These are phyloP conservation scores for Neopipo cinnamomea DNA, from an alignment of 2,113 vertebrate genomes.

Conservation along the genomic window DNA sequence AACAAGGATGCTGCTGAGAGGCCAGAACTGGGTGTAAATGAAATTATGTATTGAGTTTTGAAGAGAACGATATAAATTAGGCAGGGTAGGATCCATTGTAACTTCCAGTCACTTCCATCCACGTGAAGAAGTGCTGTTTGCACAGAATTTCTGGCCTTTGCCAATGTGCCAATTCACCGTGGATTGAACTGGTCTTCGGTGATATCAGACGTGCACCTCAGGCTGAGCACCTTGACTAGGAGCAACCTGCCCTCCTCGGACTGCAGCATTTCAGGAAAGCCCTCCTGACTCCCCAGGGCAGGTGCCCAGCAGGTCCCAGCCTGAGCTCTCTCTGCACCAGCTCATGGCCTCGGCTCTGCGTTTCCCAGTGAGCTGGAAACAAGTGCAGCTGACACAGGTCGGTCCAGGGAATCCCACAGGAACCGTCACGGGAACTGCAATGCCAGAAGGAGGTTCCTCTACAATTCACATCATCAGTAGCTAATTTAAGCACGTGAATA, in stretches of 20 bases:
- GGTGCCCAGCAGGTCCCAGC: neutral
- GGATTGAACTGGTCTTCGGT: neutral
- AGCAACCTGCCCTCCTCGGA: neutral
- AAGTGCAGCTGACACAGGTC: neutral
- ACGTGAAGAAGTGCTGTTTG: neutral
- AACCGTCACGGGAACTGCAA: neutral
- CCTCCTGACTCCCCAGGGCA: neutral
- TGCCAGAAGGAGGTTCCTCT: neutral
- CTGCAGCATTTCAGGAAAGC: neutral
- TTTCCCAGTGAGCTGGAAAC: neutral
- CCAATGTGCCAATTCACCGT: too few relatives aligned
- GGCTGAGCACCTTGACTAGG: neutral
- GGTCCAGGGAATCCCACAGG: neutral
- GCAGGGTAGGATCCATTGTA: neutral
- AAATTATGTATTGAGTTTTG: neutral
- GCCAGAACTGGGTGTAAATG: neutral
- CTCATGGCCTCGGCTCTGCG: fast-evolving
- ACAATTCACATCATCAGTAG: neutral
- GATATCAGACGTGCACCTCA: neutral
- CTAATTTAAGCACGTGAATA: neutral
- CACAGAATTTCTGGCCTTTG: neutral
- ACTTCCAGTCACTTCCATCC: neutral
- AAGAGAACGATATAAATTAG: neutral
- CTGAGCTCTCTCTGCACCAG: neutral
- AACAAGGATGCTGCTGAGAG: neutral